These are phyloP conservation scores for Plodia interpunctella DNA, from an alignment of 1,140 invertebrate genomes.

Conservation along the genomic window DNA sequence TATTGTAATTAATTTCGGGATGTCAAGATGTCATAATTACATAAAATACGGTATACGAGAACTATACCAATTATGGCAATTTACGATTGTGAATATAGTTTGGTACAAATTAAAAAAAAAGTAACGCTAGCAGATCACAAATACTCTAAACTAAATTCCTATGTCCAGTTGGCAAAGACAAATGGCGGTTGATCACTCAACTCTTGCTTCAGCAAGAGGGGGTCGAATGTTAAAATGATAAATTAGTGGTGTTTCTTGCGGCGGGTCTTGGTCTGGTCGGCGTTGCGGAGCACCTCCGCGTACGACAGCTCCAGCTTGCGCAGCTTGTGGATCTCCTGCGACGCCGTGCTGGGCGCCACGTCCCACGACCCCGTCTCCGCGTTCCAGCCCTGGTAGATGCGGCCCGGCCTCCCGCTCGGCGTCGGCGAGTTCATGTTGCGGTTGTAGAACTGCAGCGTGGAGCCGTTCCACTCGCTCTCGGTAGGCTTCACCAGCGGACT, in stretches of 20 bases:
- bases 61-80: slow-evolving; percentile 65
- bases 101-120: slow-evolving; percentile 62
- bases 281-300: slow-evolving; percentile 86
- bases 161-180: slow-evolving; percentile 73
- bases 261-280: slow-evolving; percentile 77
- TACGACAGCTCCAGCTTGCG: slow-evolving; percentile 89
- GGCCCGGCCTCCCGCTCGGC: slow-evolving; percentile 69
- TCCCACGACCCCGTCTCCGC: slow-evolving; percentile 76
- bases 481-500: slow-evolving; percentile 59
- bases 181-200: slow-evolving; percentile 68
- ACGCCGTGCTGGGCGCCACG: slow-evolving; percentile 85
- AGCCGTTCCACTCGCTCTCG: slow-evolving; percentile 80
- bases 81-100: slow-evolving; percentile 46
- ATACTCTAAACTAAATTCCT: slow-evolving; percentile 58
- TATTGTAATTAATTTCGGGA: slow-evolving; percentile 38
- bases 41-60: slow-evolving; percentile 33
- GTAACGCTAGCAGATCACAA: slow-evolving; percentile 73
- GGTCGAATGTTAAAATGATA: slow-evolving; percentile 55
- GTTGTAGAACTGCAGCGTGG: slow-evolving; percentile 81
- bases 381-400: slow-evolving; percentile 73
- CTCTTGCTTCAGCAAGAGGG: slow-evolving; percentile 53
- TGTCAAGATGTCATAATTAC: slow-evolving; percentile 29
- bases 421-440: slow-evolving; percentile 77
- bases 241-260: slow-evolving; percentile 74
- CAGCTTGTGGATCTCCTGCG: slow-evolving; percentile 87